Conservation (phyloP, 35 echinoderm and acorn worm genomes). For the Apostichopus californicus region DNA sequence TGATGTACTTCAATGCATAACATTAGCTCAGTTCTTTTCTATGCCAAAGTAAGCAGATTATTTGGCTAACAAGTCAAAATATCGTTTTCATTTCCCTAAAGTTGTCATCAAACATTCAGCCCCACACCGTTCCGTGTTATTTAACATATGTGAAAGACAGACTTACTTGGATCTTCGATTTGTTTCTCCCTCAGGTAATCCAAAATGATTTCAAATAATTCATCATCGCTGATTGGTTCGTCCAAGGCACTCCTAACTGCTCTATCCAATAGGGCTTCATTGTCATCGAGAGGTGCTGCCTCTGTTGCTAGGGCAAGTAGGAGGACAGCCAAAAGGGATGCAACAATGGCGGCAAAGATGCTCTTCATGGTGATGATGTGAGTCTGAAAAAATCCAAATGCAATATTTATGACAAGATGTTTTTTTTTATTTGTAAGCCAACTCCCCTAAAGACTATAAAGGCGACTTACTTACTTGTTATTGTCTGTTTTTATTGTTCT, state of each 20-base stretch:
- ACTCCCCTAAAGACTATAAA: not conserved
- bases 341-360: not conserved
- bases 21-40: too few relatives aligned
- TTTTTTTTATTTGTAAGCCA: not conserved
- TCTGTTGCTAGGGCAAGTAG: not conserved
- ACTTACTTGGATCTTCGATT: conserved; percentile 33
- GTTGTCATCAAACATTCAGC: not conserved
- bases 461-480: too few relatives aligned
- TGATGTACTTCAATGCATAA: too few relatives aligned
- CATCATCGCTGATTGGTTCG: not conserved
- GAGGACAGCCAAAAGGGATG: conserved; percentile 4
- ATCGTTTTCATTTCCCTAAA: too few relatives aligned
- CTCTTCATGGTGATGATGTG: conserved; percentile 27
- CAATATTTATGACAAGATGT: not conserved
- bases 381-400: not conserved
- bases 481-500: too few relatives aligned
- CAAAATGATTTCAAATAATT: not conserved
- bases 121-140: not conserved
- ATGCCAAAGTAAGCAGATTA: too few relatives aligned
- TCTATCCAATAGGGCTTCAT: conserved; percentile 21
- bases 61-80: too few relatives aligned
- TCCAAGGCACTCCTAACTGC: conserved; percentile 27
- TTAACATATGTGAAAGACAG: not conserved
- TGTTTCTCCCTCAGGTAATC: conserved; percentile 17
- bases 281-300: conserved; percentile 9